Evolutionary conservation across 2,888 invertebrate species (phyloP).

Genomic region (Prenolepis imparis): DNA sequence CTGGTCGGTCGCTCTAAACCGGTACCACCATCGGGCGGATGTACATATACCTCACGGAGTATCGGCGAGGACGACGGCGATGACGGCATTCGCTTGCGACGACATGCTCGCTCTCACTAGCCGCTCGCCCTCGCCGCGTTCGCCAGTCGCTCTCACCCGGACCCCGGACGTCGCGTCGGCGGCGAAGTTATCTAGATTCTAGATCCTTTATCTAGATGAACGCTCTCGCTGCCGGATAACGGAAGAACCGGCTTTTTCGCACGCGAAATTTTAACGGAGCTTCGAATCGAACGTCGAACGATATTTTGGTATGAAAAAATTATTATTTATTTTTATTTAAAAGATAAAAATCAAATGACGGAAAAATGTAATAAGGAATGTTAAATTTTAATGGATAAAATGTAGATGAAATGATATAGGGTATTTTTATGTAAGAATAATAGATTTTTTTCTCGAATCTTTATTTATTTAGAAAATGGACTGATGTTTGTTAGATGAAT

Average conservation of each 20-base stretch:
- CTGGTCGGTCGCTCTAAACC: conserved; percentile 75
- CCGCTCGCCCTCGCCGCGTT: conserved; percentile 57
- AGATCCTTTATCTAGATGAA: neutral
- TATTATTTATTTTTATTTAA: neutral
- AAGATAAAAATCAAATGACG: neutral
- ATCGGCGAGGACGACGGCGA: neutral
- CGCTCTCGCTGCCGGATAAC: neutral
- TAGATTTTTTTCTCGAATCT: neutral
- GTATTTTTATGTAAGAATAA: neutral
- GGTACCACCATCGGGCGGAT: conserved; percentile 75
- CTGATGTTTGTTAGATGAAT: neutral
- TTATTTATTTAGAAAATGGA: neutral
- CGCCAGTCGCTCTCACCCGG: conserved; percentile 57
- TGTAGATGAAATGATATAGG: neutral
- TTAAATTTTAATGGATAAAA: neutral
- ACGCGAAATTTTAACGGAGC: neutral
- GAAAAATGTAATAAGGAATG: neutral
- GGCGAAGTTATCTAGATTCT: conserved; percentile 67
- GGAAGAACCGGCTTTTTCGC: neutral
- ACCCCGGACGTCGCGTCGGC: conserved; percentile 48
- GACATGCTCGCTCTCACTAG: conserved; percentile 81
- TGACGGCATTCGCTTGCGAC: conserved; percentile 72
- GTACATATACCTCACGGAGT: conserved; percentile 69
- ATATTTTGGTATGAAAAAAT: neutral
- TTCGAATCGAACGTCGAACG: too few relatives aligned